A percentile compares a stretch with the other conserved stretches of the same genome.
phyloP scores from a whole-genome alignment of 2,888 invertebrate species.

The Chrysotoxum bicinctum region DNA sequence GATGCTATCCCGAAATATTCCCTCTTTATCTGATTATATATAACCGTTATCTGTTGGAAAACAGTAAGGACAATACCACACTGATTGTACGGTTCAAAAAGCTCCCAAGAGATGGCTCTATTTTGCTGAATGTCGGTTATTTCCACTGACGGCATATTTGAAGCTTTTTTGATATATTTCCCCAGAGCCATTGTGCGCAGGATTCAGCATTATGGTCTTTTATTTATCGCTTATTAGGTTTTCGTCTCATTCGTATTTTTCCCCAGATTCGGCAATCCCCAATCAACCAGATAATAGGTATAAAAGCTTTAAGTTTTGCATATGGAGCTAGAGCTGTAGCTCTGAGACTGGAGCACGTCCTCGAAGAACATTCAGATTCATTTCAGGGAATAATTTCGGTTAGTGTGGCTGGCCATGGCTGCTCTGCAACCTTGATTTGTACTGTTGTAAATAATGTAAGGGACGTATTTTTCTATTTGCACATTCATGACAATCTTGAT shows the following conservation, averaged over 20 bases:
- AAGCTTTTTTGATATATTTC: conserved; percentile 27
- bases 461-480: neutral
- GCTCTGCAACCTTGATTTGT: conserved; percentile 64
- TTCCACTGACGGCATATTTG: conserved; percentile 41
- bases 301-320: conserved; percentile 30
- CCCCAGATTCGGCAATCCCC: neutral
- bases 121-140: conserved; percentile 11
- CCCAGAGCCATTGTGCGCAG: conserved; percentile 38
- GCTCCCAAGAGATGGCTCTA: conserved; percentile 53
- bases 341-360: neutral
- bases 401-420: conserved; percentile 54
- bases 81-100: conserved; percentile 24
- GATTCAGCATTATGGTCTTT: neutral
- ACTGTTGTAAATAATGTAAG: neutral
- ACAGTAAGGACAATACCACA: conserved; percentile 62
- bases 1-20: conserved; percentile 71
- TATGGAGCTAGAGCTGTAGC: neutral
- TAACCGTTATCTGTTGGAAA: conserved; percentile 52
- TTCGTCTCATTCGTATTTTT: conserved; percentile 20
- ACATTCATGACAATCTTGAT: conserved; percentile 32
- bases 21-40: conserved; percentile 40
- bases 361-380: conserved; percentile 47
- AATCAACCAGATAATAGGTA: conserved; percentile 38
- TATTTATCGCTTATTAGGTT: conserved; percentile 53
- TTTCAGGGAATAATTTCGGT: conserved; percentile 32